Evolutionary conservation across 2,113 vertebrate genomes (phyloP).

Genomic region (Bettongia penicillata): DNA sequence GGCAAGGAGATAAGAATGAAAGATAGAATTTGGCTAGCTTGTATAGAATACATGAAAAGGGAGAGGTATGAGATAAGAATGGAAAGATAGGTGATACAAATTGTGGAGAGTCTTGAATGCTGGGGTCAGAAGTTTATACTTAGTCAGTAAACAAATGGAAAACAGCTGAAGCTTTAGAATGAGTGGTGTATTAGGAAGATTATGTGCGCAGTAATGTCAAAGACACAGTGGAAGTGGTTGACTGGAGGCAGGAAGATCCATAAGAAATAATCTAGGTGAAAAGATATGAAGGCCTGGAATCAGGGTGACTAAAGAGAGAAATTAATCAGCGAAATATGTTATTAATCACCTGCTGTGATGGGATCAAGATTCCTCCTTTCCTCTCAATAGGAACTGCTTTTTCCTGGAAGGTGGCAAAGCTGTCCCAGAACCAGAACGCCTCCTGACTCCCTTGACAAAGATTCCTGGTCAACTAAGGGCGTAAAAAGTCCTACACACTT

Average conservation of each 20-base stretch:
- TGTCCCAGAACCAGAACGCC: neutral
- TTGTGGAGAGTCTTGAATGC: neutral
- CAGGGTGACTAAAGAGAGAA: neutral
- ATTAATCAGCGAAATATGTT: neutral
- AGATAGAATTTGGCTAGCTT: neutral
- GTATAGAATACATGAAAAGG: neutral
- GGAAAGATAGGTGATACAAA: neutral
- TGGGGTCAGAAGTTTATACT: no score
- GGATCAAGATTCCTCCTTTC: neutral
- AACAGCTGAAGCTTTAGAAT: neutral
- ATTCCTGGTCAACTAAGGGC: neutral
- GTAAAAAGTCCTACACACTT: neutral
- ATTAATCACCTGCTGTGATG: neutral
- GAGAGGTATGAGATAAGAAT: neutral
- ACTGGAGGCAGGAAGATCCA: neutral
- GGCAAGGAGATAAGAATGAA: neutral
- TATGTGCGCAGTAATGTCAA: neutral
- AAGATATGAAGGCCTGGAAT: neutral
- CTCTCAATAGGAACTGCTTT: neutral
- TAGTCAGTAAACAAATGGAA: neutral
- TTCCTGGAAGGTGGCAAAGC: neutral
- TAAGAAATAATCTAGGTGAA: neutral
- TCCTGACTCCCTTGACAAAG: neutral
- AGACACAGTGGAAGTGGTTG: neutral
- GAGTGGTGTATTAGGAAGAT: neutral